Conservation (phyloP, 2,797 vertebrate species). For the Urocyon cinereoargenteus region DNA sequence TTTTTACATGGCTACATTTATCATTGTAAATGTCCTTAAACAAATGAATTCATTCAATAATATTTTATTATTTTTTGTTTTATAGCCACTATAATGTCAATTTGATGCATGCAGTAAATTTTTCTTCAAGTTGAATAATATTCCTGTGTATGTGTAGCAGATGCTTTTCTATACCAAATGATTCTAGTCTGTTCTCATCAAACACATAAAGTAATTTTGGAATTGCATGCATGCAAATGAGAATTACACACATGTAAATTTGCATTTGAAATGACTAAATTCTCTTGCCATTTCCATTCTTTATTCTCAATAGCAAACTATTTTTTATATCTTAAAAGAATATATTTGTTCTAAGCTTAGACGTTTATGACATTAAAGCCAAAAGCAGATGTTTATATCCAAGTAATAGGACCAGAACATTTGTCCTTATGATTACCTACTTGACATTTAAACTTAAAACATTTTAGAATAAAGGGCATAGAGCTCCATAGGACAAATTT, state of each 20-base stretch:
- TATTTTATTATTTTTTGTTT: constrained; percentile 73
- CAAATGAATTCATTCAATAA: not conserved
- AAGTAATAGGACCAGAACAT: not conserved
- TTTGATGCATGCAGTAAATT: constrained; percentile 72
- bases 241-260: constrained; percentile 56
- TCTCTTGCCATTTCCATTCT: constrained; percentile 40
- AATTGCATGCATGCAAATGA: constrained; percentile 67
- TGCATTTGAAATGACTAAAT: constrained; percentile 68
- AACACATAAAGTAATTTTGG: constrained; percentile 67
- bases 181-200: constrained; percentile 62
- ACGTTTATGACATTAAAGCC: constrained; percentile 25
- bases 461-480: not conserved
- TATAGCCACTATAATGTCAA: constrained; percentile 56
- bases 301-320: constrained; percentile 13
- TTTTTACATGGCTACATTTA: constrained; percentile 23
- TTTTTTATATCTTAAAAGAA: constrained; percentile 30
- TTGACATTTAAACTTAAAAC: constrained; percentile 36
- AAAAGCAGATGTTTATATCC: constrained; percentile 54
- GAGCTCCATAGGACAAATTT: not conserved
- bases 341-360: constrained; percentile 7
- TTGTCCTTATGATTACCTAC: not conserved
- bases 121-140: constrained; percentile 75
- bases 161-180: constrained; percentile 71
- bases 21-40: constrained; percentile 49
- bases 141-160: constrained; percentile 41